Percentiles rank a stretch among this genome's conserved stretches.
phyloP scores from a whole-genome alignment of 1,140 invertebrate genomes.

The Drosophila simulans region DNA sequence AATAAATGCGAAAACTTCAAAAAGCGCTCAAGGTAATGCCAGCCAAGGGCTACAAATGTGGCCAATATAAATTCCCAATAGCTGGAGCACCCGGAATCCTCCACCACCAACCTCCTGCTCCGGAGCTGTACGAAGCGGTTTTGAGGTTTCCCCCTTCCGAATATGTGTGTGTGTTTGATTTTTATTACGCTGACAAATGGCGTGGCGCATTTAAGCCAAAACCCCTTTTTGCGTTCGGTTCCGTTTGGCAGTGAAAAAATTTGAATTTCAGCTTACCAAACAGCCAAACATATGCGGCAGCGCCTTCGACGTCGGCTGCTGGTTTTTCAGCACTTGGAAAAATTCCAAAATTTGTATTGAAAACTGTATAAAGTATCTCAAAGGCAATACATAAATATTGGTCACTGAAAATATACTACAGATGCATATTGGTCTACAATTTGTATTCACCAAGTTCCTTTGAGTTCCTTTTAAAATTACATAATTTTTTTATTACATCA shows the following conservation, averaged over 20 bases:
- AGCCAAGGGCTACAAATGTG: slow-evolving; percentile 70
- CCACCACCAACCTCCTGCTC: background rate
- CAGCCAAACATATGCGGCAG: slow-evolving; percentile 63
- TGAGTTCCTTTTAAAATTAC: no score
- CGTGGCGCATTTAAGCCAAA: slow-evolving; percentile 76
- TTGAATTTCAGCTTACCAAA: slow-evolving; percentile 80
- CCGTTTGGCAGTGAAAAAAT: slow-evolving; percentile 66
- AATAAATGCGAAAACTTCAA: slow-evolving; percentile 82
- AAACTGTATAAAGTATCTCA: background rate
- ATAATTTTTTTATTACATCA: no score
- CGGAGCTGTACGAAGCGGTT: slow-evolving; percentile 41
- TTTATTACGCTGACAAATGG: slow-evolving; percentile 84
- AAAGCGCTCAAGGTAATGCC: slow-evolving; percentile 76
- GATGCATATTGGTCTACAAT: no score
- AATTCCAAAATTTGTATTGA: background rate
- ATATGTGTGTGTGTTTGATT: slow-evolving; percentile 77
- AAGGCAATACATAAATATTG: no score
- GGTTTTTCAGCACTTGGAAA: slow-evolving; percentile 20
- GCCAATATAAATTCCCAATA: slow-evolving; percentile 80
- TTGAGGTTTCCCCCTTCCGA: slow-evolving; percentile 36
- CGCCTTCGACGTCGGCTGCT: slow-evolving; percentile 18
- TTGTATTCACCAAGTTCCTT: no score
- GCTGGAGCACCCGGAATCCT: slow-evolving; percentile 13
- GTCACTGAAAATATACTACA: no score
- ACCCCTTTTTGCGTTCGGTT: slow-evolving; percentile 62